Evolutionary conservation across 2,113 vertebrate genomes (phyloP), one percentile per base, ranked within the genome.

Genomic region (Aspiorhynchus laticeps): DNA sequence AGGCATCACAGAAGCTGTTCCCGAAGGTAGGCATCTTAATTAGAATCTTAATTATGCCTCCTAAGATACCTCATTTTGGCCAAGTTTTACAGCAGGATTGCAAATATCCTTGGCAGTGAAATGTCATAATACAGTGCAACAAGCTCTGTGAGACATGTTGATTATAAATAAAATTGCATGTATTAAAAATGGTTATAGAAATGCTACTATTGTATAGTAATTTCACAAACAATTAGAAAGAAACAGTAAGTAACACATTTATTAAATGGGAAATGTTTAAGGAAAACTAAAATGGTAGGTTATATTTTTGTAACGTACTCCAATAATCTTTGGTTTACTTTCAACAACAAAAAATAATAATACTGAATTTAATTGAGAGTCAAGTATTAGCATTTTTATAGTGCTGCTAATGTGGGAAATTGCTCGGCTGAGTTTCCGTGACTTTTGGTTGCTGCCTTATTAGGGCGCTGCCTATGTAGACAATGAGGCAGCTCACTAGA

Each of bases 361-460:
- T 14, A 71, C 21, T 71, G 31, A 71, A 71, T 10, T 38, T 19
- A 19, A 41, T 5, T 4, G 0, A 24, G 21, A 73, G 69, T 38
- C 9, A 73, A 69, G 17, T 15, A 74, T 74, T n/a, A 75, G 24
- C 41, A 75, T 75, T 46, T 75, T 75, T 43, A 75, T 41, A 43
- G 11, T 75, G 24, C 17, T 67, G 63, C 26, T 67, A 31, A 67
- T 7, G 26, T 71, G 0, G 9, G 3, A 71, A 67, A 7, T 73
- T 41, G 71, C 19, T 43, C 38, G 21, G 2, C 7, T 74, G 21
- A 43, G 24, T 46, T 26, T 26, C 24, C 12, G n/a, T 75, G 73
- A 15, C 41, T 75, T 46, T 46, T 14, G 12, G 11, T 15, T 26
- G 24, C 4, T 71, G 7, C 69, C 33, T 73, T 10, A 9, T 33